phyloP scores from a whole-genome alignment of 2,888 invertebrate genomes.

The Athalia cordata region DNA sequence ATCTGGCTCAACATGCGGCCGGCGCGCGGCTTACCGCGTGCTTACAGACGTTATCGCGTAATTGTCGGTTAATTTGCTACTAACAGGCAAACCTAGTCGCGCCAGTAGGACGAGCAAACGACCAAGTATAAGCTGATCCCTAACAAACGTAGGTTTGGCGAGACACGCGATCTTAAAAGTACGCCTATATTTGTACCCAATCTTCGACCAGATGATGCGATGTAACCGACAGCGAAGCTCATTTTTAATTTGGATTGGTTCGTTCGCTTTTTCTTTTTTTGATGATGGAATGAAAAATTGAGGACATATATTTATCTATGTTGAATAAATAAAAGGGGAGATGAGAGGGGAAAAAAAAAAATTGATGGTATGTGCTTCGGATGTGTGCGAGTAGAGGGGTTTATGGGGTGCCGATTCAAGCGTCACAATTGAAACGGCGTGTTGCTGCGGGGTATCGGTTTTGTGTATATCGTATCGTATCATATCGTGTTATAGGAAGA shows the following conservation, averaged over 20 bases:
- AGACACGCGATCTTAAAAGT: slow-evolving; percentile 18
- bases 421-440: slow-evolving; percentile 8
- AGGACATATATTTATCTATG: no score
- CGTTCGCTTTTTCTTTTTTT: no score
- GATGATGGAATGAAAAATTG: no score
- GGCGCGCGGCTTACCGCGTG: slow-evolving; percentile 19
- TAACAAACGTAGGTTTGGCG: not conserved
- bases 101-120: not conserved
- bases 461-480: slow-evolving; percentile 8
- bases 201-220: not conserved
- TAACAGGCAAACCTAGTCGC: slow-evolving; percentile 39
- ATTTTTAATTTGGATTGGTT: not conserved
- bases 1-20: not conserved
- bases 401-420: slow-evolving; percentile 12
- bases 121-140: not conserved
- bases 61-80: slow-evolving; percentile 69
- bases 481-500: slow-evolving; percentile 44
- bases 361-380: not conserved
- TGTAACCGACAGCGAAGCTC: not conserved
- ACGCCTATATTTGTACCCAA: not conserved
- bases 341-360: no score
- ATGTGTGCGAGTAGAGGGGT: not conserved
- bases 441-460: not conserved
- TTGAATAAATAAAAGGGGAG: no score
- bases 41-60: slow-evolving; percentile 65